A percentile compares a stretch with the other conserved stretches of the same genome.
phyloP scores from a whole-genome alignment of 2,113 vertebrate species.

The Quiscalus mexicanus region DNA sequence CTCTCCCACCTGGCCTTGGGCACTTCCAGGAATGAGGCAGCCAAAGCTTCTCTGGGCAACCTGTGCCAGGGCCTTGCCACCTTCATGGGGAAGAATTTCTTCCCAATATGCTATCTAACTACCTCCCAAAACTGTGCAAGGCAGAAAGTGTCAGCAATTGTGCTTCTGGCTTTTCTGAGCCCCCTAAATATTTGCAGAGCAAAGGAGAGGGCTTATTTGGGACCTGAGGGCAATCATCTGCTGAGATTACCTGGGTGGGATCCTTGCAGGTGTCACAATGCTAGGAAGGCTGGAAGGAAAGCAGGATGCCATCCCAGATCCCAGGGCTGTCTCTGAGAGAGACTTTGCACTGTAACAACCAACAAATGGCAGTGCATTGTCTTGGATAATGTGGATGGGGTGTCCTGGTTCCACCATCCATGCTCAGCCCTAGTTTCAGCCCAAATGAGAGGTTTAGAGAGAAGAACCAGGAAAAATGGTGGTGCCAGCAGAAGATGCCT shows the following conservation, averaged over 20 bases:
- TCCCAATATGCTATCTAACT: neutral
- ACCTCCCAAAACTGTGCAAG: neutral
- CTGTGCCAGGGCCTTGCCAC: neutral
- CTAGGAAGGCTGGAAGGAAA: neutral
- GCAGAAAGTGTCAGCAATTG: neutral
- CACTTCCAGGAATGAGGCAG: neutral
- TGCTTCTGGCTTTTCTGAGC: neutral
- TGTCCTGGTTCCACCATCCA: neutral
- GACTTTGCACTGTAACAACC: neutral
- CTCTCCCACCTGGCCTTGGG: neutral
- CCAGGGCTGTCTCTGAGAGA: neutral
- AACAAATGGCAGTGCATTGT: neutral
- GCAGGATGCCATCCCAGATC: neutral
- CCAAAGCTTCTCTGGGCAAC: neutral
- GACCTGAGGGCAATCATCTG: neutral
- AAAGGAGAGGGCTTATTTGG: neutral
- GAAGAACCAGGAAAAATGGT: neutral
- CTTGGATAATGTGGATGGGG: neutral
- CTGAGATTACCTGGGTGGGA: neutral
- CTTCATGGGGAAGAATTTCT: neutral
- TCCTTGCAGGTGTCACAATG: neutral
- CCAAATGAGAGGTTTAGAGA: neutral
- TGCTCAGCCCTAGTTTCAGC: neutral
- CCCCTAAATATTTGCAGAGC: neutral
- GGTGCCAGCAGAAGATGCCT: constrained; percentile 18